A percentile compares a stretch with the other conserved stretches of the same genome.
These are phyloP conservation scores for Matsumurasca onukii DNA, from an alignment of 1,140 invertebrate species.

Conservation along the genomic window DNA sequence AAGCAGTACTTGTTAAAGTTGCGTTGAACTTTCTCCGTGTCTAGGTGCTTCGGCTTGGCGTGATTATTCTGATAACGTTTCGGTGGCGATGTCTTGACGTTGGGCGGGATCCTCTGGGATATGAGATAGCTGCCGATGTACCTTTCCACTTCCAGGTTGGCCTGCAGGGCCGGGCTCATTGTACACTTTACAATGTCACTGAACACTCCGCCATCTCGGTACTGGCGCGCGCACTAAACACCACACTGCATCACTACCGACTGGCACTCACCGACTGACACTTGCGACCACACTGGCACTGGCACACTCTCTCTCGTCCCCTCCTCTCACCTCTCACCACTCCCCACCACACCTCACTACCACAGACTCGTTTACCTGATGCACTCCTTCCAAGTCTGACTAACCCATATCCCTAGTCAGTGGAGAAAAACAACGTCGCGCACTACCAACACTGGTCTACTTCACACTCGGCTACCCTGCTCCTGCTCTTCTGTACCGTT, in stretches of 20 bases:
- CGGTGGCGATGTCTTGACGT: conserved; percentile 32
- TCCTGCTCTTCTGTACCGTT: neutral
- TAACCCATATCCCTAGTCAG: conserved; percentile 24
- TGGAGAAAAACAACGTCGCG: conserved; percentile 4
- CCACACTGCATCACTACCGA: too few relatives aligned
- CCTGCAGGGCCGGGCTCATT: conserved; percentile 63
- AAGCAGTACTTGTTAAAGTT: conserved; percentile 39
- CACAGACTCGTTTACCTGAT: conserved; percentile 28
- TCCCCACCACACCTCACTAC: neutral
- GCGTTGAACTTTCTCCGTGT: conserved; percentile 38
- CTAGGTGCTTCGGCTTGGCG: conserved; percentile 28
- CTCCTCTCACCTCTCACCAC: conserved; percentile 19
- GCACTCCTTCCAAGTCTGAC: conserved; percentile 26
- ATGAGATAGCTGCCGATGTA: conserved; percentile 66
- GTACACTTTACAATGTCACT: conserved; percentile 25
- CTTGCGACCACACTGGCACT: neutral
- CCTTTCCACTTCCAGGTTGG: conserved; percentile 60
- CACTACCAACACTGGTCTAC: conserved; percentile 21
- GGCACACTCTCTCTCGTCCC: neutral
- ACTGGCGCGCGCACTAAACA: neutral
- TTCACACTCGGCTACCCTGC: conserved; percentile 17
- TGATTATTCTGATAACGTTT: neutral
- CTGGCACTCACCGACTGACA: conserved; percentile 24
- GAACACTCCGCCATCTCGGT: conserved; percentile 6
- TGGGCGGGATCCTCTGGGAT: conserved; percentile 46